Percentiles rank a stretch among this genome's conserved stretches.
phyloP scores from a whole-genome alignment of 2,113 vertebrate genomes.

The Eidolon helvum region DNA sequence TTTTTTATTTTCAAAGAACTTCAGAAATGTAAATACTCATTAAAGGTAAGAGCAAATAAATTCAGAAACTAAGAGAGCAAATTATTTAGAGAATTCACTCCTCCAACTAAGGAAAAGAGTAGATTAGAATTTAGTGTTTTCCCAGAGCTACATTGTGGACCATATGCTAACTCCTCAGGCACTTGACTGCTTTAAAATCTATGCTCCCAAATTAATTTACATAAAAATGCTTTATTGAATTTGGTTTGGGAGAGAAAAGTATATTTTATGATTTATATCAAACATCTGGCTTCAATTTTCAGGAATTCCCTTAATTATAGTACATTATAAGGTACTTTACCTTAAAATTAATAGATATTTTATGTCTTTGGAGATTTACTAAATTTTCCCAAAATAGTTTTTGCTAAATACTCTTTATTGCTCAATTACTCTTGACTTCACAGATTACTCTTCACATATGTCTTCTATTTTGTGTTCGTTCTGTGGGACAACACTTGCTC shows the following conservation, averaged over 20 bases:
- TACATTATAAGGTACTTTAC: slow-evolving; percentile 34
- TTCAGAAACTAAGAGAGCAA: slow-evolving; percentile 12
- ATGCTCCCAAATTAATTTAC: slow-evolving; percentile 60
- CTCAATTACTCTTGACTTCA: slow-evolving; percentile 41
- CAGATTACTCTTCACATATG: slow-evolving; percentile 34
- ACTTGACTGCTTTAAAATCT: slow-evolving; percentile 58
- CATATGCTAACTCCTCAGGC: slow-evolving; percentile 68
- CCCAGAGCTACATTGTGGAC: slow-evolving; percentile 48
- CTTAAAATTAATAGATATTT: slow-evolving; percentile 56
- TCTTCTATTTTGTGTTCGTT: neutral
- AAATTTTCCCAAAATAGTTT: slow-evolving; percentile 39
- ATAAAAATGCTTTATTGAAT: slow-evolving; percentile 62
- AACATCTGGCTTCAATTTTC: slow-evolving; percentile 65
- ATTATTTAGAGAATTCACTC: slow-evolving; percentile 25
- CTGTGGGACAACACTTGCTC: neutral
- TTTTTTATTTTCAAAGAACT: slow-evolving; percentile 32
- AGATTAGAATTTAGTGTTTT: slow-evolving; percentile 54
- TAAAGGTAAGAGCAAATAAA: slow-evolving; percentile 3
- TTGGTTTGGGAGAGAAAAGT: slow-evolving; percentile 40
- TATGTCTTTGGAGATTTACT: slow-evolving; percentile 29
- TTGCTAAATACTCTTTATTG: slow-evolving; percentile 44
- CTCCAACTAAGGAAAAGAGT: slow-evolving; percentile 21
- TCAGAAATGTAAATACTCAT: neutral
- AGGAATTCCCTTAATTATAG: slow-evolving; percentile 40
- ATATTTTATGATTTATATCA: slow-evolving; percentile 40